phyloP scores from a whole-genome alignment of 2,888 invertebrate species.

The Acanthopleura granulata region DNA sequence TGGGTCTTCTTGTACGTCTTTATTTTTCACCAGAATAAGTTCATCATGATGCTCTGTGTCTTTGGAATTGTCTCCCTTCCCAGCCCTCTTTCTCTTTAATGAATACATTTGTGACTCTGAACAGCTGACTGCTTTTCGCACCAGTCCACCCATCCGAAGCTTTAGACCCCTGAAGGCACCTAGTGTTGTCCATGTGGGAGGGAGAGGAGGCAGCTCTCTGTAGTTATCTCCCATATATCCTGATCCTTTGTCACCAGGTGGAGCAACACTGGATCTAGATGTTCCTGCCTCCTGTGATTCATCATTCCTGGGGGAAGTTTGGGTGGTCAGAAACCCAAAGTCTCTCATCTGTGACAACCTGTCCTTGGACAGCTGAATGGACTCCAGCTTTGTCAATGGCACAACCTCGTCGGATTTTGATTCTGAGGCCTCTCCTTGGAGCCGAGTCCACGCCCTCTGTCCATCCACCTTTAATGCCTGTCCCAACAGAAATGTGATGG shows the following conservation, averaged over 20 bases:
- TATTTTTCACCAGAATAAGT: background rate
- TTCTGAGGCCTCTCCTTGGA: background rate
- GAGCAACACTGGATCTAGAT: background rate
- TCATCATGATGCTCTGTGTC: background rate
- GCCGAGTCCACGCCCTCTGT: background rate
- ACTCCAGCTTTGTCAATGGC: background rate
- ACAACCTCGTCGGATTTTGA: background rate
- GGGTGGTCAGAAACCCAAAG: background rate
- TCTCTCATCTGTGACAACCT: background rate
- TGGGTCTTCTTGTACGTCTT: background rate
- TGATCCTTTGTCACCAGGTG: background rate
- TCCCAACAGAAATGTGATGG: too few species aligned
- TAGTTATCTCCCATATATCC: background rate
- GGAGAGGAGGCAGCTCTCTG: constrained; percentile 11
- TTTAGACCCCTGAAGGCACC: constrained; percentile 6
- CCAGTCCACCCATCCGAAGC: background rate
- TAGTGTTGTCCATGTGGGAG: constrained; percentile 15
- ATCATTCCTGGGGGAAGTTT: background rate
- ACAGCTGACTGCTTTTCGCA: background rate
- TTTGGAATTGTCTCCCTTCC: background rate
- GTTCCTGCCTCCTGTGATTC: background rate
- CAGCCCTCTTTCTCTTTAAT: background rate
- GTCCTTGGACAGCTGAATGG: background rate
- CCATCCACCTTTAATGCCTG: background rate
- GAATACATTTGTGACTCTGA: background rate